A percentile compares a stretch with the other conserved stretches of the same genome.
phyloP scores from a whole-genome alignment of 2,797 vertebrate species.

The Serranus cabrilla region DNA sequence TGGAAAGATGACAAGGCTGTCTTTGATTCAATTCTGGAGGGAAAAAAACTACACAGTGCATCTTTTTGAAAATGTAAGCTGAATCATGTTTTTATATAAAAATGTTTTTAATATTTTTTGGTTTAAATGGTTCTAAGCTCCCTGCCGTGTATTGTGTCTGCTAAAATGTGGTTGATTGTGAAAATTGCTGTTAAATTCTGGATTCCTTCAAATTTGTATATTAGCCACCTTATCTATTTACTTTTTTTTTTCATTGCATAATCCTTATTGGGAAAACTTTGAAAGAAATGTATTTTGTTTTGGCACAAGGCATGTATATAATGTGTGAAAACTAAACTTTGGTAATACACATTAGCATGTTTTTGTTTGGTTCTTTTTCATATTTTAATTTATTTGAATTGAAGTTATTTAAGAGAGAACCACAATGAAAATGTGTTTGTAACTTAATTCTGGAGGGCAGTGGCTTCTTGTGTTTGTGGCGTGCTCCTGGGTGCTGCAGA shows the following conservation, averaged over 20 bases:
- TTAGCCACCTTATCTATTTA: slow-evolving; percentile 84
- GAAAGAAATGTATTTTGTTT: slow-evolving; percentile 69
- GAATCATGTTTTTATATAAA: slow-evolving; percentile 74
- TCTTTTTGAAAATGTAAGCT: slow-evolving; percentile 72
- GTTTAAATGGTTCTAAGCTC: slow-evolving; percentile 75
- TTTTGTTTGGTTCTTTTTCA: slow-evolving; percentile 74
- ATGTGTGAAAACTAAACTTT: slow-evolving; percentile 85
- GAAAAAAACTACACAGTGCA: slow-evolving; percentile 40
- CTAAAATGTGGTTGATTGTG: slow-evolving; percentile 89
- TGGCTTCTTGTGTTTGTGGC: slow-evolving; percentile 52
- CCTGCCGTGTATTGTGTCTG: slow-evolving; percentile 89
- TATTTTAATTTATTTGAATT: slow-evolving; percentile 75
- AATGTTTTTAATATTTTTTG: slow-evolving; percentile 66
- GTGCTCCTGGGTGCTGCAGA: slow-evolving; percentile 42
- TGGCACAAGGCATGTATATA: slow-evolving; percentile 86
- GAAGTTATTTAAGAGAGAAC: slow-evolving; percentile 62
- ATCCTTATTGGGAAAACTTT: slow-evolving; percentile 63
- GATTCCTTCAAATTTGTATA: slow-evolving; percentile 88
- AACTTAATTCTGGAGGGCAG: slow-evolving; percentile 38
- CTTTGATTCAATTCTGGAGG: slow-evolving; percentile 53
- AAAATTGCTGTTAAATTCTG: slow-evolving; percentile 88
- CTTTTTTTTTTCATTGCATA: slow-evolving; percentile 72
- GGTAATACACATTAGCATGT: slow-evolving; percentile 81
- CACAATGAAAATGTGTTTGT: slow-evolving; percentile 52
- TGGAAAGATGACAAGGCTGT: slow-evolving; percentile 57